Conservation (phyloP, 53 echinoderm and acorn worm species). For the Stichopus horrens region DNA sequence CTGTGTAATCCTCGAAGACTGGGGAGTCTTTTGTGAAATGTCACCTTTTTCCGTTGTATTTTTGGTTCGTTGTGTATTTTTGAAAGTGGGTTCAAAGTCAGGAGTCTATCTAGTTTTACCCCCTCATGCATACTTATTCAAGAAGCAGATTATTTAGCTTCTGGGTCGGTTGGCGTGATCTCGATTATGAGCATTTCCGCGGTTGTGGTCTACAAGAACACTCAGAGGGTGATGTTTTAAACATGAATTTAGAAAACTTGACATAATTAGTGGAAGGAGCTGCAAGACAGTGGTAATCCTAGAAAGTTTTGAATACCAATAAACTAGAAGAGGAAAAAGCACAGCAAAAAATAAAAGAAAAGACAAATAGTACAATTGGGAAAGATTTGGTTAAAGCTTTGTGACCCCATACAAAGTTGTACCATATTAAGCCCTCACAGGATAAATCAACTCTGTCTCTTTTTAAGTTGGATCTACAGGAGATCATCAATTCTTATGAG, state of each 20-base stretch:
- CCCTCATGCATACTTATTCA: background rate
- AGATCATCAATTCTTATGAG: too few species aligned
- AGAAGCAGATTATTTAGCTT: background rate
- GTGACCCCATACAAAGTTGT: too few species aligned
- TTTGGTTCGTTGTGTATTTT: background rate
- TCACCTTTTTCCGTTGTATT: background rate
- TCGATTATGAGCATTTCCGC: background rate
- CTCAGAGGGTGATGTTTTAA: background rate
- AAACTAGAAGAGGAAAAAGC: too few species aligned
- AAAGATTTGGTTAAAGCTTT: too few species aligned
- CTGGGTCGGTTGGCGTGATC: background rate
- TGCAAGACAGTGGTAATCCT: background rate
- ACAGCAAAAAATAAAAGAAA: too few species aligned
- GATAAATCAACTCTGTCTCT: too few species aligned
- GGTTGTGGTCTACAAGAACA: background rate
- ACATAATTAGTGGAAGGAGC: constrained; percentile 3
- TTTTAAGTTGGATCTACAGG: too few species aligned
- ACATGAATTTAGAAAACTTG: background rate
- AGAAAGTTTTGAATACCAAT: too few species aligned
- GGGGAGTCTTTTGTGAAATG: too few species aligned
- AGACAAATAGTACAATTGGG: too few species aligned
- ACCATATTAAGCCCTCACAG: too few species aligned
- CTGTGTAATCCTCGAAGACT: background rate
- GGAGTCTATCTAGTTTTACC: background rate
- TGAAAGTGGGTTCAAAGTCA: background rate